phyloP scores from a whole-genome alignment of 1,140 invertebrate genomes.

The Nasonia giraulti region DNA sequence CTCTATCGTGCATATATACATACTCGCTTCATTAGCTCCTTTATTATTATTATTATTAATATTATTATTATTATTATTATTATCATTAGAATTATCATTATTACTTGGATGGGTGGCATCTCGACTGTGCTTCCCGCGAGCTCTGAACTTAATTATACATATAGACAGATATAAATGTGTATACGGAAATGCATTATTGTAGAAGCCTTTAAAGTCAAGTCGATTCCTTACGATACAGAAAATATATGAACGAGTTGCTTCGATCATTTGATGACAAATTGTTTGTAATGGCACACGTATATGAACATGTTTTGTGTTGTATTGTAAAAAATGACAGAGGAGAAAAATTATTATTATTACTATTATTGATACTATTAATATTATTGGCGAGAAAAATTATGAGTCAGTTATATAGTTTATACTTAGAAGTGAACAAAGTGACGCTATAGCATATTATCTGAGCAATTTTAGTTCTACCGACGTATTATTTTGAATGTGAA shows the following conservation, averaged over 20 bases:
- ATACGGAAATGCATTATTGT: conserved; percentile 40
- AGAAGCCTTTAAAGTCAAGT: conserved; percentile 51
- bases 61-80: not conserved
- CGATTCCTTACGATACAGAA: not conserved
- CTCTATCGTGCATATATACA: conserved; percentile 33
- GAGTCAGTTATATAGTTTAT: conserved; percentile 48
- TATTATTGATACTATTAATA: not conserved
- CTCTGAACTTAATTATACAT: conserved; percentile 26
- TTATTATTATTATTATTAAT: not conserved
- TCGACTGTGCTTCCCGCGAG: conserved; percentile 19
- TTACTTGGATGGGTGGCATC: not conserved
- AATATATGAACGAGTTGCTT: conserved; percentile 20
- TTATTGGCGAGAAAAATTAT: conserved; percentile 35
- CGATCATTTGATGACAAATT: conserved; percentile 43
- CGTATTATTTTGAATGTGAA: conserved; percentile 52
- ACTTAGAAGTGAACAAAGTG: conserved; percentile 30
- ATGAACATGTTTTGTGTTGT: conserved; percentile 47
- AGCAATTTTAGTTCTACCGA: conserved; percentile 39
- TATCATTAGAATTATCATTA: not conserved
- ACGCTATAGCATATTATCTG: conserved; percentile 36
- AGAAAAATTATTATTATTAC: conserved; percentile 9
- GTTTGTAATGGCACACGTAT: conserved; percentile 37
- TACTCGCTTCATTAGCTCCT: conserved; percentile 38
- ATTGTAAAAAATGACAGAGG: conserved; percentile 39
- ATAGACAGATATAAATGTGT: conserved; percentile 9